These are phyloP conservation scores for Penaeus japonicus DNA, from an alignment of 1,140 invertebrate species.

Conservation along the genomic window DNA sequence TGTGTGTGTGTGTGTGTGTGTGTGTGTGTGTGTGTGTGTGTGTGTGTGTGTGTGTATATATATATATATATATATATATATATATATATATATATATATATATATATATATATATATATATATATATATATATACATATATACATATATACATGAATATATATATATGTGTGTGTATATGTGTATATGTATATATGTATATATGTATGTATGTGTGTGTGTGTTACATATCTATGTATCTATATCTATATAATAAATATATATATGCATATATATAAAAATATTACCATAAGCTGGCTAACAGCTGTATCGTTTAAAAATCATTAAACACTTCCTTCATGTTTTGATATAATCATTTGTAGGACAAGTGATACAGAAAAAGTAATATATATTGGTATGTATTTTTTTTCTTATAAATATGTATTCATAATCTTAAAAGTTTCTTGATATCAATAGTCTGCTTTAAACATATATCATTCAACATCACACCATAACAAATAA, in stretches of 20 bases:
- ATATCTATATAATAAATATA: not conserved
- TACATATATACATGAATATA: not conserved
- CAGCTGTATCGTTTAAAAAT: not conserved
- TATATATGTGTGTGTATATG: not conserved
- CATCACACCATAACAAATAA: no score
- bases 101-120: not conserved
- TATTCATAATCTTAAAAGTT: no score
- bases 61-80: not conserved
- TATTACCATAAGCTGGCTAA: no score
- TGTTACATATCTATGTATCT: not conserved
- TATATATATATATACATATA: not conserved
- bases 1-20: not conserved
- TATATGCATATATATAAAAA: not conserved
- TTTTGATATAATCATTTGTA: no score
- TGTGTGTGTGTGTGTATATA: not conserved
- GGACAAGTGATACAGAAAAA: no score
- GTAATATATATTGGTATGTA: no score
- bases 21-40: not conserved
- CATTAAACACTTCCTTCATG: not conserved
- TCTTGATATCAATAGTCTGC: no score
- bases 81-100: constrained; percentile 15
- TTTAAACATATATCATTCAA: no score
- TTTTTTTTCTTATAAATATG: no score
- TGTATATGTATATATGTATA: not conserved
- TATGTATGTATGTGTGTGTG: not conserved